A percentile compares a stretch with the other conserved stretches of the same genome.
phyloP scores from a whole-genome alignment of 2,113 vertebrate genomes.

The Pseudopipra pipra region DNA sequence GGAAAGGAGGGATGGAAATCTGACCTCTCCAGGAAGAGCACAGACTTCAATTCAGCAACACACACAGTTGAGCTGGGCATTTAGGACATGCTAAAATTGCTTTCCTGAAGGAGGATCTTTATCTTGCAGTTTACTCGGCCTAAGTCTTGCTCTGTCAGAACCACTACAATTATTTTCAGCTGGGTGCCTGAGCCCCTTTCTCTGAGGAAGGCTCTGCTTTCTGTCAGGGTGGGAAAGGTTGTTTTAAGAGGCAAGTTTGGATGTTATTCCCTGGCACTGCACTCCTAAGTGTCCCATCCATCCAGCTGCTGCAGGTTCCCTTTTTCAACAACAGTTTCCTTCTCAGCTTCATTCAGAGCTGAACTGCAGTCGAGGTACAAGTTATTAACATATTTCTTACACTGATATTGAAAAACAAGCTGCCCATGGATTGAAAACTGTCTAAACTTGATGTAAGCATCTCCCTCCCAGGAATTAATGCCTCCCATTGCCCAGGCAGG shows the following conservation, averaged over 20 bases:
- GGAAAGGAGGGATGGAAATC: background rate
- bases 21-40: background rate
- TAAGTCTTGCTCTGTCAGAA: background rate
- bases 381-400: background rate
- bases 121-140: background rate
- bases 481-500: background rate
- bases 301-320: background rate
- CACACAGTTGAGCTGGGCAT: background rate
- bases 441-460: background rate
- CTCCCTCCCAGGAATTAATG: background rate
- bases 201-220: background rate
- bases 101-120: background rate
- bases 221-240: background rate
- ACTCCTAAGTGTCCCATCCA: background rate
- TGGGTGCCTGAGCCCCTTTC: background rate
- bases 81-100: background rate
- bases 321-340: background rate
- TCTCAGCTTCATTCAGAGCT: background rate
- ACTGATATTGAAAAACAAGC: background rate
- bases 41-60: background rate
- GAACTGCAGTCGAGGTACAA: background rate
- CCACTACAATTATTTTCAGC: background rate
- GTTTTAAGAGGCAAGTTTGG: background rate
- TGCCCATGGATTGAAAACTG: slow-evolving; percentile 1
- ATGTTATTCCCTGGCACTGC: background rate